Evolutionary conservation across 2,113 vertebrate genomes (phyloP).

Genomic region (Prunella himalayana): DNA sequence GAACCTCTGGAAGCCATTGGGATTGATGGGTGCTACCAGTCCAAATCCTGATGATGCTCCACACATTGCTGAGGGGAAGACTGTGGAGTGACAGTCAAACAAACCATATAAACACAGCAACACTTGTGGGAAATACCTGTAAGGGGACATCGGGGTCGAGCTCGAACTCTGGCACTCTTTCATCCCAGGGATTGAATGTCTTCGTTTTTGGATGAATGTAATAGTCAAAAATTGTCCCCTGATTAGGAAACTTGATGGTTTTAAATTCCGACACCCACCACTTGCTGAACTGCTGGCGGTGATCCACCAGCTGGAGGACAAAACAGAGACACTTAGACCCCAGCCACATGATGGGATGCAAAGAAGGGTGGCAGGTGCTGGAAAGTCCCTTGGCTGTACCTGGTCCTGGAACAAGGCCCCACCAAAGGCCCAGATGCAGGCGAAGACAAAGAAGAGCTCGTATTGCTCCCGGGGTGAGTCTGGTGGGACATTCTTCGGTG

Average conservation of each 20-base stretch:
- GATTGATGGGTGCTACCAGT: background rate
- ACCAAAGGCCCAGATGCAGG: slow-evolving; percentile 78
- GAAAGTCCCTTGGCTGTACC: background rate
- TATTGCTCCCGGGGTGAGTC: slow-evolving; percentile 77
- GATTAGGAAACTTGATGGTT: slow-evolving; percentile 74
- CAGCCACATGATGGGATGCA: background rate
- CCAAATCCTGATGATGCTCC: background rate
- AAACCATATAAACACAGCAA: background rate
- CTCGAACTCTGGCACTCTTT: slow-evolving; percentile 70
- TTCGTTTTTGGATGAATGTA: slow-evolving; percentile 67
- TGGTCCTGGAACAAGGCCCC: slow-evolving; percentile 79
- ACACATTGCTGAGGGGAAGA: background rate
- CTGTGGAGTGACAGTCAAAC: background rate
- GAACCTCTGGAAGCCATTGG: fast-evolving
- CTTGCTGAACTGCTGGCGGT: slow-evolving; percentile 76
- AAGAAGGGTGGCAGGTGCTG: background rate
- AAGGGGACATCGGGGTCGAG: slow-evolving; percentile 69
- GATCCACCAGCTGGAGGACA: slow-evolving; percentile 67
- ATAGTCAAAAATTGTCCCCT: slow-evolving; percentile 79
- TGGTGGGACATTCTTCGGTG: slow-evolving; percentile 40
- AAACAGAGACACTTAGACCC: background rate
- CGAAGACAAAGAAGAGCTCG: slow-evolving; percentile 76
- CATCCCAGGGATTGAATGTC: slow-evolving; percentile 72
- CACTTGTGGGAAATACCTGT: slow-evolving; percentile 35
- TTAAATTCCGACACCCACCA: slow-evolving; percentile 80